Evolutionary conservation across 2,888 invertebrate species (phyloP), one percentile per base, ranked within the genome.

Genomic region (Belgica antarctica): DNA sequence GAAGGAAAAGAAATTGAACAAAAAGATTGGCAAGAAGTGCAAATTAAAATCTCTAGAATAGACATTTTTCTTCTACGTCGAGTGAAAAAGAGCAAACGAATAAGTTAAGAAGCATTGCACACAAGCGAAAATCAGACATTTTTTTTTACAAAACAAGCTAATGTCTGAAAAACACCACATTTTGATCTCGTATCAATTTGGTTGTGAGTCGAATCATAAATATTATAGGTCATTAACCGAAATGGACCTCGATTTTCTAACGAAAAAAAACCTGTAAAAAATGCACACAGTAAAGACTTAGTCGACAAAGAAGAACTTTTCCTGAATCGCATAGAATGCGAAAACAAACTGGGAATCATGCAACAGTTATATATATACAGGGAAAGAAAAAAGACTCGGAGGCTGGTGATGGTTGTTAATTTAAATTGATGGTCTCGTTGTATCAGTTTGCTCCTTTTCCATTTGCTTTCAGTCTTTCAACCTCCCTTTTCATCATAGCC

Each of bases 341-440:
- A 52, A 31, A 31, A 12, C 5, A 5, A 31, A 12, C 34, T 8
- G 34, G 22, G 19, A 52, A 52, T 52, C 52, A n/a, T 52, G 52
- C 52, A 52, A 52, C 52, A 52, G 17, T 52, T 17, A 41, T 41
- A 41, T 12, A 2, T 15, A 41, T 15, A 41, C 41, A 15, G 10
- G 41, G 41, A n/a, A 12, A 59, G 59, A 27, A 59, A 27, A 59
- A 59, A 59, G 59, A 25, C 25, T 59, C 27, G 27, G 59, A 65
- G 46, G 17, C 15, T 24, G 41, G 46, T 66, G 65, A 68, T 68
- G 52, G 57, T 68, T 68, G 68, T 57, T 57, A 52, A 65, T 47
- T 65, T 47, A 65, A 65, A 65, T 65, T 65, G 65, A 65, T 65
- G 65, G 34, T 25, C 22, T 47, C n/a, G n/a, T n/a, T n/a, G n/a